These are phyloP conservation scores for Sciurus vulgaris DNA, from an alignment of 2,797 vertebrate species.

Conservation along the genomic window DNA sequence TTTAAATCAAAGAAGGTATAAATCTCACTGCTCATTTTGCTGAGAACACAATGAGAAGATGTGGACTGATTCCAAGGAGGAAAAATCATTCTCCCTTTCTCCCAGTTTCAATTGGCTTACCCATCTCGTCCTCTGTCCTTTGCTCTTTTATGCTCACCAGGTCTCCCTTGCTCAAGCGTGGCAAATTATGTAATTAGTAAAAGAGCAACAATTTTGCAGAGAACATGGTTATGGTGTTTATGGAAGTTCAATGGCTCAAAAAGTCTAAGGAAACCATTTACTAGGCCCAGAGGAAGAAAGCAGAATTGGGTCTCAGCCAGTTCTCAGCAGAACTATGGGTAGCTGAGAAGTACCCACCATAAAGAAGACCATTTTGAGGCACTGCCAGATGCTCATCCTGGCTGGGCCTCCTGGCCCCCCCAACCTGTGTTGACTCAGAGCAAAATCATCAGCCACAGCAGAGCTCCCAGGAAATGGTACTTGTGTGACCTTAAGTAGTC, in stretches of 20 bases:
- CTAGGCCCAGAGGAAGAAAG: slow-evolving; percentile 32
- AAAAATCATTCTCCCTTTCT: background rate
- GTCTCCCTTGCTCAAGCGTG: slow-evolving; percentile 72
- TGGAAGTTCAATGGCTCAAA: slow-evolving; percentile 72
- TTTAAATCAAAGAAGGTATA: slow-evolving; percentile 61
- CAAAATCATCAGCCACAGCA: background rate
- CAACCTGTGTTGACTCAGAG: background rate
- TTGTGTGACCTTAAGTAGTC: background rate
- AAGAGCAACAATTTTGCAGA: slow-evolving; percentile 78
- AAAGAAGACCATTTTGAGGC: slow-evolving; percentile 1
- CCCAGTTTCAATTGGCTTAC: background rate
- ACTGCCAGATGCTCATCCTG: background rate
- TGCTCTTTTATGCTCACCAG: slow-evolving; percentile 66
- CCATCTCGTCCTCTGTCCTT: background rate
- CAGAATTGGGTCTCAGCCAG: slow-evolving; percentile 46
- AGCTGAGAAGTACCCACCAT: background rate
- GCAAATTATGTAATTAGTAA: slow-evolving; percentile 78
- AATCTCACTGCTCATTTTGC: slow-evolving; percentile 63
- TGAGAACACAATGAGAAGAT: slow-evolving; percentile 44
- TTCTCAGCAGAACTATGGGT: background rate
- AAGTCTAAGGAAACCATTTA: slow-evolving; percentile 67
- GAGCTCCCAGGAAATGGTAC: background rate
- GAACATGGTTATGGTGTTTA: slow-evolving; percentile 79
- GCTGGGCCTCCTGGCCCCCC: background rate
- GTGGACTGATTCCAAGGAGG: slow-evolving; percentile 51